Conservation (phyloP, 2,888 invertebrate species). For the Ctenicera cuprea region DNA sequence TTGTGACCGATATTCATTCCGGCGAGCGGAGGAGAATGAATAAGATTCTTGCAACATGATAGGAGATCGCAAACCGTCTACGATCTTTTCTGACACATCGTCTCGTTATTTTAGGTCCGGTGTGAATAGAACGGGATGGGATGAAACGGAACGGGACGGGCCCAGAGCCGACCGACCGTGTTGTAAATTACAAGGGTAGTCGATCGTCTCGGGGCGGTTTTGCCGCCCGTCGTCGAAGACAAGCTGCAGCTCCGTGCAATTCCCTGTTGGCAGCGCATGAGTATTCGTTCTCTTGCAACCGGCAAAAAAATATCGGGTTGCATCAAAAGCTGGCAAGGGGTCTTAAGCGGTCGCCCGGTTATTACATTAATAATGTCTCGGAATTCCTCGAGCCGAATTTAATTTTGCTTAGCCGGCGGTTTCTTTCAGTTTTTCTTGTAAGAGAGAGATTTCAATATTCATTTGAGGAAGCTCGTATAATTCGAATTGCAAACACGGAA, state of each 20-base stretch:
- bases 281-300: background rate
- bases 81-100: slow-evolving; percentile 42
- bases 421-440: slow-evolving; percentile 22
- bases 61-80: slow-evolving; percentile 40
- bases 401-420: slow-evolving; percentile 33
- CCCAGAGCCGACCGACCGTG: slow-evolving; percentile 13
- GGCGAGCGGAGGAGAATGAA: slow-evolving; percentile 42
- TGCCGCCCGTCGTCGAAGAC: slow-evolving; percentile 41
- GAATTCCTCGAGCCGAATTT: slow-evolving; percentile 32
- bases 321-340: slow-evolving; percentile 28
- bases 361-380: slow-evolving; percentile 38
- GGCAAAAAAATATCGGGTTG: slow-evolving; percentile 37
- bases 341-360: slow-evolving; percentile 27
- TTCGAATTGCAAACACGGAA: slow-evolving; percentile 26
- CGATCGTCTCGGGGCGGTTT: slow-evolving; percentile 47
- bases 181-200: slow-evolving; percentile 55
- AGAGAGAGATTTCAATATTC: slow-evolving; percentile 36
- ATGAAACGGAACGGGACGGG: slow-evolving; percentile 15
- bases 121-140: slow-evolving; percentile 42
- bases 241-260: slow-evolving; percentile 42
- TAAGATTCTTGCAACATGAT: slow-evolving; percentile 45
- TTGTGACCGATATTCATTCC: slow-evolving; percentile 50
- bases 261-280: slow-evolving; percentile 23
- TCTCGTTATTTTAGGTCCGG: slow-evolving; percentile 48
- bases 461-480: slow-evolving; percentile 31